phyloP scores from a whole-genome alignment of 2,113 vertebrate genomes.

The Ailuropoda melanoleuca region DNA sequence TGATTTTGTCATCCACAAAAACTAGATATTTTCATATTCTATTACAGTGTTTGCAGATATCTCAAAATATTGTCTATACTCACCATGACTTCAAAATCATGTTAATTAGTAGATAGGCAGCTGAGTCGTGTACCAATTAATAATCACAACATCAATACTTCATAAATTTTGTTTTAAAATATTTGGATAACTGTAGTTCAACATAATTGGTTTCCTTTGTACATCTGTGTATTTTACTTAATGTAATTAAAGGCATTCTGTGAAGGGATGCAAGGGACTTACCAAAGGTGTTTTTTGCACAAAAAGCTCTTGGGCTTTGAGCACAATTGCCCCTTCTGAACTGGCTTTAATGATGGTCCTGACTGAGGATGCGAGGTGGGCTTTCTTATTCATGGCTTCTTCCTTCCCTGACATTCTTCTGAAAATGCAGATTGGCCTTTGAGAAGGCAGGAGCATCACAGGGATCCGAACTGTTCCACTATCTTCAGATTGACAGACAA shows the following conservation, averaged over 20 bases:
- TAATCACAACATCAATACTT: not conserved
- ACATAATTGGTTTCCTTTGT: not conserved
- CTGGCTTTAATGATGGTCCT: not conserved
- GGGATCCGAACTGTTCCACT: not conserved
- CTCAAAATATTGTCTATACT: not conserved
- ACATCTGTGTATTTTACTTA: not conserved
- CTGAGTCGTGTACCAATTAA: not conserved
- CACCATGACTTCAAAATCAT: not conserved
- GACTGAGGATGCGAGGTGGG: not conserved
- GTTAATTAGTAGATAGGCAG: not conserved
- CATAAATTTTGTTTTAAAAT: not conserved
- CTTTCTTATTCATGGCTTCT: not conserved
- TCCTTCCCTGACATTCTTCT: not conserved
- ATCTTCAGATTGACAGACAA: not conserved
- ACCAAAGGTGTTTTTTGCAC: not conserved
- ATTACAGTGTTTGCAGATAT: not conserved
- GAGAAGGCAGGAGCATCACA: not conserved
- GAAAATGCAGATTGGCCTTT: not conserved
- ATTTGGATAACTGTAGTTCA: not conserved
- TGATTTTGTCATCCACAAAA: not conserved
- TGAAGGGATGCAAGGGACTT: not conserved
- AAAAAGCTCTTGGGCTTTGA: not conserved
- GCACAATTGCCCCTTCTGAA: not conserved
- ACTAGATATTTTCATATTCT: not conserved
- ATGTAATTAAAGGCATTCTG: not conserved